Conservation (phyloP, 2,113 vertebrate genomes). For the Megaleporinus macrocephalus region DNA sequence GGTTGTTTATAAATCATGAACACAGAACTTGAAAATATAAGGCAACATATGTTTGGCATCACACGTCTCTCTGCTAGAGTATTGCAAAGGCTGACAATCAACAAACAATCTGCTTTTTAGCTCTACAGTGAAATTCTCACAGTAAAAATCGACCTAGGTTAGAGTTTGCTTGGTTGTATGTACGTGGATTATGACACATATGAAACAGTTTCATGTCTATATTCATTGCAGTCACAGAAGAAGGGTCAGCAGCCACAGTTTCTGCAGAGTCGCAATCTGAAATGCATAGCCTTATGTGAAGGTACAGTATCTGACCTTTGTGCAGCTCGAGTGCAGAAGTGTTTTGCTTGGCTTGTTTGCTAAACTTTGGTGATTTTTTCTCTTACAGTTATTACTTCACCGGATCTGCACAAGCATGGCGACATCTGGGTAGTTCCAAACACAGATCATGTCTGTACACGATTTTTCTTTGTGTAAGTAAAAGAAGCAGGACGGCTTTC, state of each 20-base stretch:
- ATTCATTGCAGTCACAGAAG: slow-evolving; percentile 81
- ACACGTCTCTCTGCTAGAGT: too few species aligned
- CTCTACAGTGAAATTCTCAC: too few species aligned
- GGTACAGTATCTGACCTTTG: slow-evolving; percentile 71
- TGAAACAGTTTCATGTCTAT: background rate
- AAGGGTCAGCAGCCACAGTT: slow-evolving; percentile 91
- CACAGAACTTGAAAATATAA: too few species aligned
- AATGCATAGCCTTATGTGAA: slow-evolving; percentile 96
- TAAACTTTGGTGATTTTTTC: background rate
- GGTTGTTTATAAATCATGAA: too few species aligned
- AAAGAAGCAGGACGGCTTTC: background rate
- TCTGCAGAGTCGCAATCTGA: slow-evolving; percentile 91
- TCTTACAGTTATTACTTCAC: slow-evolving; percentile 86
- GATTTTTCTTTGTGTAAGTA: slow-evolving; percentile 95
- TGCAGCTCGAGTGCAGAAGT: background rate
- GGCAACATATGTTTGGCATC: too few species aligned
- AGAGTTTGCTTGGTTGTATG: background rate
- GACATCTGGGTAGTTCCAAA: slow-evolving; percentile 93
- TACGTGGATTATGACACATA: background rate
- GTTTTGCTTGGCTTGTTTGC: background rate
- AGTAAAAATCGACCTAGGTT: background rate
- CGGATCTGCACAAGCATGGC: slow-evolving; percentile 91
- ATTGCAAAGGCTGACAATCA: too few species aligned
- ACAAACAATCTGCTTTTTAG: too few species aligned
- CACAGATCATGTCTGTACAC: slow-evolving; percentile 90